Conservation (phyloP, 2,888 invertebrate species). For the Tuberolachnus salignus region DNA sequence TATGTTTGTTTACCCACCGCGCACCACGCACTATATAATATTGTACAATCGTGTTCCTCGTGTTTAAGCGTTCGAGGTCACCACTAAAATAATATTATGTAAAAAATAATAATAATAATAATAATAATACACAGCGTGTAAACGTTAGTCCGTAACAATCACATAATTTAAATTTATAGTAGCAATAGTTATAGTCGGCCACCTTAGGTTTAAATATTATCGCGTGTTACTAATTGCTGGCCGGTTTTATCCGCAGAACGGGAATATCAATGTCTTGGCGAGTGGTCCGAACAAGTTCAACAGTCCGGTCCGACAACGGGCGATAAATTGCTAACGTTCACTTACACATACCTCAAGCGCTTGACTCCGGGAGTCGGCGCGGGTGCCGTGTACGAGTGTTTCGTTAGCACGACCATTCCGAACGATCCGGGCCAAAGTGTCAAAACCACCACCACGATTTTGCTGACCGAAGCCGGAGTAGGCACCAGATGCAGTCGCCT, state of each 20-base stretch:
- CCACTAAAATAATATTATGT: too few relatives aligned
- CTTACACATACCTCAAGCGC: constrained; percentile 2
- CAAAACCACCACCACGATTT: not conserved
- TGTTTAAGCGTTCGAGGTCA: too few relatives aligned
- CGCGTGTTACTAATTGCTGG: not conserved
- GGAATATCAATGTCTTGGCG: constrained; percentile 4
- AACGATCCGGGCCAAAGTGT: not conserved
- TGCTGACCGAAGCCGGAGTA: not conserved
- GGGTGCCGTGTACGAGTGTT: not conserved
- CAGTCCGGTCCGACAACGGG: not conserved
- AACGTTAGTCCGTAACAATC: not conserved
- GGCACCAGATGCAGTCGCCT: not conserved
- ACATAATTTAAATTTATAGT: not conserved
- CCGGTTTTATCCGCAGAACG: not conserved
- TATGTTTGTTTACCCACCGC: not conserved
- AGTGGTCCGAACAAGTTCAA: not conserved
- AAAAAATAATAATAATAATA: too few relatives aligned
- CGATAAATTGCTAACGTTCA: not conserved
- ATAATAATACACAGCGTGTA: too few relatives aligned
- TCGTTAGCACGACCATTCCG: not conserved
- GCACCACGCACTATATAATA: too few relatives aligned
- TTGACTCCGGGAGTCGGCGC: not conserved
- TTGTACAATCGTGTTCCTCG: too few relatives aligned
- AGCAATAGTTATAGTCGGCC: too few relatives aligned
- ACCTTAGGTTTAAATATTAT: too few relatives aligned